These are phyloP conservation scores for Origma solitaria DNA, from an alignment of 2,113 vertebrate species.

Conservation along the genomic window DNA sequence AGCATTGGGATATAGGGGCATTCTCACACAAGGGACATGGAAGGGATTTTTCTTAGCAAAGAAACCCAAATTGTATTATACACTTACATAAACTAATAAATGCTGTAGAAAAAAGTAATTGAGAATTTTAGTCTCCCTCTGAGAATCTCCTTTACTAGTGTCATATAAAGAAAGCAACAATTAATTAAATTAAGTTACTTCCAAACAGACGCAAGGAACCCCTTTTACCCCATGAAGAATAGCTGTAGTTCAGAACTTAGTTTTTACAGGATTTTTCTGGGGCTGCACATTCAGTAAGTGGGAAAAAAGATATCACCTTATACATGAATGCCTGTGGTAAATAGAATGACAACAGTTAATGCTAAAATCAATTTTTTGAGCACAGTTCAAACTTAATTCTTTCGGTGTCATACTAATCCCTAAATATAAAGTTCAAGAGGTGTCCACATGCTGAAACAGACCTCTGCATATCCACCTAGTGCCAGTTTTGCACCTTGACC, in stretches of 20 bases:
- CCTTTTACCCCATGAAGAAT: background rate
- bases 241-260: background rate
- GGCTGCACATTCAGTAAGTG: background rate
- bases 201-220: background rate
- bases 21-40: background rate
- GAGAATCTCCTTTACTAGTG: background rate
- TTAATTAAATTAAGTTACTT: background rate
- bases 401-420: background rate
- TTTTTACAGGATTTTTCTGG: background rate
- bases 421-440: background rate
- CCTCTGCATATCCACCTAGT: background rate
- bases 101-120: background rate
- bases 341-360: background rate
- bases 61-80: rapidly evolving
- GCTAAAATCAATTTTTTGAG: background rate
- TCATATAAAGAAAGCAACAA: background rate
- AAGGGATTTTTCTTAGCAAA: background rate
- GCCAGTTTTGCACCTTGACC: background rate
- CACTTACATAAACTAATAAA: background rate
- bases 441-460: background rate
- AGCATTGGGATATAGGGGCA: background rate
- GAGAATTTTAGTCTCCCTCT: background rate
- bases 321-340: background rate
- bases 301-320: background rate
- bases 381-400: background rate